Base-by-base conservation (phyloP, 2,113 vertebrate species). In the Erinaceus europaeus region DNA sequence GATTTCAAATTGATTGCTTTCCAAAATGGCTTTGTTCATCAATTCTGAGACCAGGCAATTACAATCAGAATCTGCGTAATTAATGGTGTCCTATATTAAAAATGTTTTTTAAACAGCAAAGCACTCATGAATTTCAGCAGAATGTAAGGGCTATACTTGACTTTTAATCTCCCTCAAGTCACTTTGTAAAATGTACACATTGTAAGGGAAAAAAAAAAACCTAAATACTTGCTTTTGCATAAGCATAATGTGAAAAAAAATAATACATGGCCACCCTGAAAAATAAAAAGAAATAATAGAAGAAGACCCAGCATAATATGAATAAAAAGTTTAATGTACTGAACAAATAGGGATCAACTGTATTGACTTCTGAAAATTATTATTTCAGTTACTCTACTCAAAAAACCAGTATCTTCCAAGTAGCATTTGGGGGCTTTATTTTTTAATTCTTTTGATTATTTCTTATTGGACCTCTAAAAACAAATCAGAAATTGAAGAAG, bases 1-100 rank as follows among this genome's bases (percentile, higher is more conserved):
- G 97, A 97, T 97, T 97, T 97, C 94, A 97, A 97, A 97, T 96
- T 97, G 97, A 97, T 97, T 97, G 96, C 97, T 96, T 96, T 97
- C 95, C 90, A 93, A 95, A 97, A 97, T 97, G 92, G 95, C 97
- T 97, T 97, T 96, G 95, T 97, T 97, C 97, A 97, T 97, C 97
- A 97, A 90, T 97, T 97, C 96, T 89, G 93, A 95, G 96, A 93
- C 83, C 85, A 97, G 82, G 96, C 96, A 97, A 97, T 97, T 97
- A 97, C 88, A 96, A 96, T 96, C 93, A 95, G 95, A 96, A 95
- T 96, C 91, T 87, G 93, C 78, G 94, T 96, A 98, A 98, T 98
- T 97, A 97, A 97, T 96, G 96, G 96, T 95, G 85, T 84, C 93
- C 94, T 88, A 81, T 95, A 96, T 96, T 96, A 96, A 97, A 96